Evolutionary conservation across 2,113 vertebrate genomes (phyloP).

Genomic region (Neomonachus schauinslandi): DNA sequence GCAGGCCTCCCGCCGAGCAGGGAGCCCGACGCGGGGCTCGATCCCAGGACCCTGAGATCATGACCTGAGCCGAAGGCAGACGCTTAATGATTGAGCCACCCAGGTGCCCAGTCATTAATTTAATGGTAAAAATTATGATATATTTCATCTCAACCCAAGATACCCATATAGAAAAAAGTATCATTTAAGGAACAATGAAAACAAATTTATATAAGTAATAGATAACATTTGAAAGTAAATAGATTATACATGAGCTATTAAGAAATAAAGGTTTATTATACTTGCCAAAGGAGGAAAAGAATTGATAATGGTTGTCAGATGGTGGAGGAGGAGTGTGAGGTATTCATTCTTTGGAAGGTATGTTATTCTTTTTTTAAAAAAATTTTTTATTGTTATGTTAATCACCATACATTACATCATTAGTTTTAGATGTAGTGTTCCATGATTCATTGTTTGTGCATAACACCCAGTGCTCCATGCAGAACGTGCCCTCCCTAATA

Average conservation of each 20-base stretch:
- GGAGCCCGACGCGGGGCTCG: too few species aligned
- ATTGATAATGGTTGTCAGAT: not conserved
- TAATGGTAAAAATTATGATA: constrained; percentile 17
- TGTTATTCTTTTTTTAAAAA: not conserved
- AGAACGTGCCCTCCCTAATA: too few species aligned
- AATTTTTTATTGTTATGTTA: too few species aligned
- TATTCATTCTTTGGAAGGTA: constrained; percentile 25
- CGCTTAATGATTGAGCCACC: too few species aligned
- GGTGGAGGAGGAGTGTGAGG: not conserved
- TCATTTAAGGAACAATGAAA: constrained; percentile 48
- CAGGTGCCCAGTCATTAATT: not conserved
- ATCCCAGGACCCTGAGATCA: too few species aligned
- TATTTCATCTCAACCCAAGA: constrained; percentile 5
- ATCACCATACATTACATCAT: too few species aligned
- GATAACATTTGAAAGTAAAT: constrained; percentile 43
- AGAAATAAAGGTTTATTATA: constrained; percentile 1
- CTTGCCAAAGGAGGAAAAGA: constrained; percentile 17
- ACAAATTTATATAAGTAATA: constrained; percentile 26
- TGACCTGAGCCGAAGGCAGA: too few species aligned
- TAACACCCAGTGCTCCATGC: too few species aligned
- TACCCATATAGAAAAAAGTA: not conserved
- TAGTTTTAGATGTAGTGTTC: too few species aligned
- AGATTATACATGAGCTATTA: not conserved
- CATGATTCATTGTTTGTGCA: too few species aligned
- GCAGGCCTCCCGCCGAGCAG: too few species aligned